Base-by-base conservation (phyloP, 2,113 vertebrate genomes). In the Fregetta grallaria region DNA sequence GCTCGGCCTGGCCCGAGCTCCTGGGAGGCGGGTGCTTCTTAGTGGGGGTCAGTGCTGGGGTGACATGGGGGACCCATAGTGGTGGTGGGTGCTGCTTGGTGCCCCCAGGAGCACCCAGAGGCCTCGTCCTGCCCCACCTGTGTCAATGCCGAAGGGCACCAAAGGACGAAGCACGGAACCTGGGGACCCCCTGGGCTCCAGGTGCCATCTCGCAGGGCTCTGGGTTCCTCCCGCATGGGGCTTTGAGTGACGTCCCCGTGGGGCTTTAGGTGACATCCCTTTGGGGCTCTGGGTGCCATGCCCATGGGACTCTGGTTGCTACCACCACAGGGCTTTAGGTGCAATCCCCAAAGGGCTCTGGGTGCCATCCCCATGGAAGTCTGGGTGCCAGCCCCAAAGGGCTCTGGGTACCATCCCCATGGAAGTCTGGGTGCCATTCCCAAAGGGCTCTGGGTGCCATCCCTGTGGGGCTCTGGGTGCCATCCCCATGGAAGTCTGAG, bases 281-380 rank as follows among this genome's bases (percentile, higher is more conserved):
- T 1, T 1, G 15, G 6, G 9, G 2, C 2, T 34, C 0, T 21
- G 58, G 17, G 4, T 22, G 47, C 34, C 11, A 10, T 22, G 4
- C 1, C 15, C 21, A 36, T 1, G 3, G 40, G 3, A 5, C 3
- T 26, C 5, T 25, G 78, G 42, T 8, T 15, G 9, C 10, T 20
- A 8, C 7, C 23, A 11, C 25, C 0, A 1, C 5, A 7, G 12
- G 4, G 7, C 7, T 42, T 4, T 47, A n/a, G 8, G 13, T 23
- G 16, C 38, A 5, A 4, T 29, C 45, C 9, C 36, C 1, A 0
- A 19, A 18, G 45, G 7, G 8, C 7, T 45, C 45, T 1, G 38
- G 15, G 32, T 45, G 53, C 34, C 13, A 47, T 32, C 8, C 5
- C 52, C 7, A 7, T 8, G 38, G 38, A 38, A 38, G 38, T 45